Evolutionary conservation across 37 sponge, comb jelly and placozoan genomes (phyloP), one percentile per base, ranked within the genome.

Genomic region (Crambe crambe): DNA sequence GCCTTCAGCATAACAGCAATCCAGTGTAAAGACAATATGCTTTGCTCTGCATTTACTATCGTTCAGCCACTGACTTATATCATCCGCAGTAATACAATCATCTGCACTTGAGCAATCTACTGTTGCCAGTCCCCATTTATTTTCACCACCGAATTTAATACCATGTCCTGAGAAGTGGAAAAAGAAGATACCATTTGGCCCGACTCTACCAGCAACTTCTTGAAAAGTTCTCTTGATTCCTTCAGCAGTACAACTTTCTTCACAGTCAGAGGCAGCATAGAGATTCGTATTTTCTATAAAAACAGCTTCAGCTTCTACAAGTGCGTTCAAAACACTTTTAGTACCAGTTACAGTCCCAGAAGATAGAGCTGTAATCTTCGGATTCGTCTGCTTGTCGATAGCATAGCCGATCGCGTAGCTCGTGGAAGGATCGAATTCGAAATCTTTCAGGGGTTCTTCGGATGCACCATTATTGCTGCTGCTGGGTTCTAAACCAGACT

Each of bases 81-180:
- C 75, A 1, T 59, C 58, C 8, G 82, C 62, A 21, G 82, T 76
- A 22, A 87, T 6, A 43, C 44, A 75, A 0, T 82, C 81, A 2
- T 35, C 37, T 30, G n/a, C 30, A 10, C 70, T 37, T 69, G 36
- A 59, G 51, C 76, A 87, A 31, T 91, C 91, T 1, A 74, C 73
- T 12, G 91, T 77, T 21, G 87, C 91, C 4, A 86, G 76, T 21
- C 54, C 83, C 87, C 83, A 86, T 21, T 82, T 51, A 41, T 77
- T 22, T 37, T 58, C 62, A 12, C 29, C 44, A 1, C 44, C 47
- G 47, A 88, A 58, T 2, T 32, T 61, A 27, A 84, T 70, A 1
- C 92, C 92, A 40, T 92, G 92, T 0, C 88, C 92, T 27, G 85
- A 85, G 68, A 84, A 87, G 59, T 79, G 74, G 68, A 87, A 87